phyloP scores from a whole-genome alignment of 2,113 vertebrate genomes.

The Rhagologus leucostigma region DNA sequence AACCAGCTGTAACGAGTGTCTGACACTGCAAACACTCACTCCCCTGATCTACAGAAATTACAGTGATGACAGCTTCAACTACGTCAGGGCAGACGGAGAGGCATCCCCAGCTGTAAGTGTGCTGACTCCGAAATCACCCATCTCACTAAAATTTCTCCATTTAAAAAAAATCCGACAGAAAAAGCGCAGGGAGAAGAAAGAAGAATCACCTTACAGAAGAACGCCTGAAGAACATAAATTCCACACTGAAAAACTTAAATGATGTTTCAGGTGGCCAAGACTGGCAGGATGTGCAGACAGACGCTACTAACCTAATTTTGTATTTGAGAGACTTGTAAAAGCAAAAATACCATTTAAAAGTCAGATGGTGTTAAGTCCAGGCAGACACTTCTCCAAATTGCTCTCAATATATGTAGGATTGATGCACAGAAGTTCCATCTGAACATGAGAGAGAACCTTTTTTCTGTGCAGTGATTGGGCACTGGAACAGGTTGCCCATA shows the following conservation, averaged over 20 bases:
- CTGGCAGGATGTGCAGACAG: neutral
- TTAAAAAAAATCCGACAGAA: neutral
- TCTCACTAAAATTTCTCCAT: neutral
- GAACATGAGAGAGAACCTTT: neutral
- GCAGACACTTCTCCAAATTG: neutral
- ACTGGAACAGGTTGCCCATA: neutral
- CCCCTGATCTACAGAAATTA: neutral
- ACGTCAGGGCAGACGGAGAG: neutral
- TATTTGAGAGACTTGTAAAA: neutral
- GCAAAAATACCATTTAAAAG: neutral
- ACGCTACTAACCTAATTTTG: neutral
- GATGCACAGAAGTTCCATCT: neutral
- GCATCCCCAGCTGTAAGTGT: neutral
- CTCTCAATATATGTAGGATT: neutral
- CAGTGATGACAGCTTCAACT: neutral
- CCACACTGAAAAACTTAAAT: neutral
- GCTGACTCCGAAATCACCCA: neutral
- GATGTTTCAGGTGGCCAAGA: neutral
- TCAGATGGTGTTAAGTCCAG: neutral
- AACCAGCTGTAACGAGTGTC: neutral
- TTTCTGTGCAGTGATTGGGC: accelerated
- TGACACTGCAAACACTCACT: neutral
- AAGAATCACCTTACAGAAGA: neutral
- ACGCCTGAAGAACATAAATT: neutral
- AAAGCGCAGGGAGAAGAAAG: neutral